Percentiles rank a stretch among this genome's conserved stretches.
These are phyloP conservation scores for Pteronotus mesoamericanus DNA, from an alignment of 2,797 vertebrate genomes.

Conservation along the genomic window DNA sequence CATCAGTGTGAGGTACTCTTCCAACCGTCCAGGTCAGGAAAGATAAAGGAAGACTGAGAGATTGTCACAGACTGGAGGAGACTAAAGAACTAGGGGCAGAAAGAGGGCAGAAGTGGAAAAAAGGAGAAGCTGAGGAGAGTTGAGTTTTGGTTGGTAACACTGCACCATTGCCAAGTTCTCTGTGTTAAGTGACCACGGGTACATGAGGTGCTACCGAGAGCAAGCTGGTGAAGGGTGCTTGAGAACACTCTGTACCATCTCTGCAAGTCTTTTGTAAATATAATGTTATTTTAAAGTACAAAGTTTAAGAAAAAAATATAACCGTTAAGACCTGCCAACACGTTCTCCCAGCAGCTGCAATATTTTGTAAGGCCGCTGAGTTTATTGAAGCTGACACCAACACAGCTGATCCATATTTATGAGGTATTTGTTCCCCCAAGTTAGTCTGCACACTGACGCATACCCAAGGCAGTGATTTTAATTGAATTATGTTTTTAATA, in stretches of 20 bases:
- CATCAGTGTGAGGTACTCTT: neutral
- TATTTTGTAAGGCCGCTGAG: neutral
- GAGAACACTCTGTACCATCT: neutral
- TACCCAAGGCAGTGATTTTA: neutral
- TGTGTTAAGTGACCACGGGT: neutral
- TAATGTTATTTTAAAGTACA: neutral
- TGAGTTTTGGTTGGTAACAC: neutral
- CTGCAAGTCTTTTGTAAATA: neutral
- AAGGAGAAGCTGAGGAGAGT: neutral
- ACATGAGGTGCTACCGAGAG: neutral
- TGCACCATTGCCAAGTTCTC: neutral
- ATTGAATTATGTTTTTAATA: neutral
- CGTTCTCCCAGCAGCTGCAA: neutral
- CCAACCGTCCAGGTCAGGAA: too few relatives aligned
- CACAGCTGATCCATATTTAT: neutral
- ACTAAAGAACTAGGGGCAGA: neutral
- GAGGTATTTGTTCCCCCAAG: too few relatives aligned
- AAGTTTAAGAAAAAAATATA: neutral
- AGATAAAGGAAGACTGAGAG: neutral
- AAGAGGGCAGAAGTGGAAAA: too few relatives aligned
- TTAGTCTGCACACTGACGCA: neutral
- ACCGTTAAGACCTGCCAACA: neutral
- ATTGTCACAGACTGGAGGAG: neutral
- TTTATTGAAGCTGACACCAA: neutral
- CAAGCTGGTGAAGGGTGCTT: neutral